Evolutionary conservation across 1,140 invertebrate species (phyloP), one percentile per base, ranked within the genome.

Genomic region (Sarcophaga bullata): DNA sequence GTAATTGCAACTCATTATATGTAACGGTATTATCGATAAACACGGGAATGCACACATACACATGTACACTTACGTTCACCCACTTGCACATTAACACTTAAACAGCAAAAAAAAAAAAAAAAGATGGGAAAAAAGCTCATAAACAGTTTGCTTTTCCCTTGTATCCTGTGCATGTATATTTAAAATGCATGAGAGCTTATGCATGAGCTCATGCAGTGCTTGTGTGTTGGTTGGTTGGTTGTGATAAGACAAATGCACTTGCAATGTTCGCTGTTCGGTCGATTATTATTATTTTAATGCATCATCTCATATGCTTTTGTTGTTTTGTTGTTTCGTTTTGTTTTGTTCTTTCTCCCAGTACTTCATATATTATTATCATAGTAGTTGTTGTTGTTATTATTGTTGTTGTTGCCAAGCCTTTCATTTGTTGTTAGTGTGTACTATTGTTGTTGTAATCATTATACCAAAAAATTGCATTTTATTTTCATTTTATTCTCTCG

Each of bases 221-320:
- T 25, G 17, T 6, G 62, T 10, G 17, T 25, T 6, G 6, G 54
- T 58, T 11, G n/a, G 17, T 25, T 6, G 6, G 54, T 58, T 11
- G n/a, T 75, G 75, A 78, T 78, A 78, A 78, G 75, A 78, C 75
- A 78, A 78, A 78, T 78, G 75, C 75, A 78, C 75, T 78, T 78
- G 13, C 48, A 78, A 25, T 78, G 75, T 78, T 78, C 62, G 62
- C 17, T 25, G 17, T 13, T 19, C 17, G 10, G 5, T 50, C 17
- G 15, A 8, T 78, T 52, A 78, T 78, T 78, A 78, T 78, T 78
- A 78, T 78, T 78, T 78, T 78, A 78, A 78, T 78, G 75, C 75
- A 78, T 37, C 25, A 37, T 37, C 25, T 37, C 25, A 37, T 78
- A 49, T 78, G 75, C 49, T 52, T 19, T n/a, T 10, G 49, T 78